Evolutionary conservation across 2,888 invertebrate genomes (phyloP), one percentile per base, ranked within the genome.

Genomic region (Melinaea menophilus): DNA sequence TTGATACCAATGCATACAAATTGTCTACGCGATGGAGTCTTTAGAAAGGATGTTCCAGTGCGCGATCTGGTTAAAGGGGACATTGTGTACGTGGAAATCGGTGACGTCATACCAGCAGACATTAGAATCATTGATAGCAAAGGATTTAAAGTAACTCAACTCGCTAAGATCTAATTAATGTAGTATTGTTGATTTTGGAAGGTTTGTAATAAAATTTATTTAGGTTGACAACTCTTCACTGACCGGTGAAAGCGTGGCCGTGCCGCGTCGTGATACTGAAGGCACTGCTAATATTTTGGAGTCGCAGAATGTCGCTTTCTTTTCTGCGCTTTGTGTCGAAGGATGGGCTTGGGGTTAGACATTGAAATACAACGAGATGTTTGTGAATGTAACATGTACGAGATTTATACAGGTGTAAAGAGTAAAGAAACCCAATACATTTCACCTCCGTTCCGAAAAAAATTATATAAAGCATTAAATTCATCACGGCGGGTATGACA

Each of bases 51-150:
- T 63, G 92, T 96, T 65, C 94, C 94, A 71, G 97, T 97, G 70
- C 94, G 95, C 85, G 96, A 98, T 77, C 91, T 99, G 73, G 98
- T 98, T 59, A 93, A 97, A 77, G 99, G 99, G 65, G 99, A 99
- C 87, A 94, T 99, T 56, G 97, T 90, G 7, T 73, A 80, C 54
- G 82, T 99, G 54, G 97, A 97, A 85, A 98, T 98, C 80, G 99
- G 99, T 72, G 99, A 99, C 86, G 93, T 99, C 75, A 95, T 99
- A 72, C 99, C 99, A 22, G 99, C 99, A 63, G 99, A 99, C 87
- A 95, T 99, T 79, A 94, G 99, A 74, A 95, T 99, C 78, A 96
- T 99, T 81, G 95, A 96, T 81, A 95, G 98, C 66, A 96, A 97
- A 83, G 97, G 96, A 79, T 99, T 99, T 88, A 99, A 88, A 80